Evolutionary conservation across 2,888 invertebrate genomes (phyloP), one percentile per base, ranked within the genome.

Genomic region (Patella ulyssiponensis): DNA sequence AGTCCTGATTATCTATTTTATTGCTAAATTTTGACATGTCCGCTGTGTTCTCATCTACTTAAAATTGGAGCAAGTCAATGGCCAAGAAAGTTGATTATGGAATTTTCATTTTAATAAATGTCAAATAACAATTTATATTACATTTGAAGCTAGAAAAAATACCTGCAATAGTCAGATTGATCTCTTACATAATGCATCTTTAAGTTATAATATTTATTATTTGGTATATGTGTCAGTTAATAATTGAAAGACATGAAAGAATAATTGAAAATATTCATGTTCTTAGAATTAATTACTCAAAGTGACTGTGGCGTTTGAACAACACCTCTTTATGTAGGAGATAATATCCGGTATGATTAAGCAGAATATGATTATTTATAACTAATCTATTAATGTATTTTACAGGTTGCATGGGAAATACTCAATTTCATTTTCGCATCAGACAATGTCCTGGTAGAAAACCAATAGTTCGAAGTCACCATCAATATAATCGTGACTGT

Each of bases 391-490:
- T 53, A 23, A 44, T 44, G 14, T 80, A 75, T 81, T 84, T 70
- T 79, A 2, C 77, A 88, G 98, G 98, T 76, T 98, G 98, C 91
- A 98, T 98, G 97, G 98, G 98, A 74, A 98, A 99, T 91, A 99
- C 98, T 73, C 96, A 96, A 92, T 99, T 98, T 92, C 97, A 98
- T 90, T 96, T 99, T 89, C 94, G 98, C 81, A 94, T 99, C 84
- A 95, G 97, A 78, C 94, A 94, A 85, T 94, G 94, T 80, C 93
- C 94, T 14, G 93, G 94, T 93, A 81, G 91, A 89, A 88, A 85
- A 75, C 79, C 92, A 92, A 51, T 91, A 93, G 77, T 84, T 11
- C 92, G 93, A 73, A 86, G 86, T 23, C 90, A 90, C 80, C 81
- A 81, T 64, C 87, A 90, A 73, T 98, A 96, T 90, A 97, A 97